Evolutionary conservation across 2,888 invertebrate genomes (phyloP), one percentile per base, ranked within the genome.

Genomic region (Harpalus rubripes): DNA sequence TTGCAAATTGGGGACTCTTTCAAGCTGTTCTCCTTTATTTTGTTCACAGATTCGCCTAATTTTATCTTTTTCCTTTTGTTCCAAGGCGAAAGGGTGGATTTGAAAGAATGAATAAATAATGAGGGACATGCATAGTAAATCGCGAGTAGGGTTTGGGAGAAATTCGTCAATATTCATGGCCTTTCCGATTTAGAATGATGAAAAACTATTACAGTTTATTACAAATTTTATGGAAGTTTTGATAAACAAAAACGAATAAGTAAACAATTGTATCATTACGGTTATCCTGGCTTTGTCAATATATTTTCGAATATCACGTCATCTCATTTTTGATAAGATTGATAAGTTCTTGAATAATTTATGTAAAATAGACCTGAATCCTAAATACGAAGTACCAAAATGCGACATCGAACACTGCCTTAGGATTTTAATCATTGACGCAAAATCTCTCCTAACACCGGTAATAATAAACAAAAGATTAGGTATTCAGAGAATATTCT

Each of bases 91-190:
- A n/a, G 68, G n/a, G 68, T 39, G 26, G 68, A 68, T 39, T 68
- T 39, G 15, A 68, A 68, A 7, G 68, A 68, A 68, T 68, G 68
- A 68, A 68, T 68, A 68, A 68, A 68, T 68, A 32, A 68, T 68
- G 32, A 39, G 68, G n/a, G 26, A 39, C 68, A 68, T 68, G 68
- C 68, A 68, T 32, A 68, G 39, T 39, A 68, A 68, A 68, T n/a
- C 39, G n/a, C 15, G 6, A 15, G 6, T 68, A 68, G 32, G n/a
- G n/a, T 15, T 12, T 39, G 68, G 41, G 68, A 68, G 68, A 0
- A 15, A 68, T 12, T 32, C 39, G n/a, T 39, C 39, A 39, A 68
- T n/a, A 32, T 68, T 32, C 32, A 63, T 26, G 59, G 7, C 12
- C 44, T 52, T 15, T 15, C 32, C 39, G 41, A 68, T 39, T n/a